phyloP scores from a whole-genome alignment of 2,113 vertebrate genomes.

The Mustelus asterias region DNA sequence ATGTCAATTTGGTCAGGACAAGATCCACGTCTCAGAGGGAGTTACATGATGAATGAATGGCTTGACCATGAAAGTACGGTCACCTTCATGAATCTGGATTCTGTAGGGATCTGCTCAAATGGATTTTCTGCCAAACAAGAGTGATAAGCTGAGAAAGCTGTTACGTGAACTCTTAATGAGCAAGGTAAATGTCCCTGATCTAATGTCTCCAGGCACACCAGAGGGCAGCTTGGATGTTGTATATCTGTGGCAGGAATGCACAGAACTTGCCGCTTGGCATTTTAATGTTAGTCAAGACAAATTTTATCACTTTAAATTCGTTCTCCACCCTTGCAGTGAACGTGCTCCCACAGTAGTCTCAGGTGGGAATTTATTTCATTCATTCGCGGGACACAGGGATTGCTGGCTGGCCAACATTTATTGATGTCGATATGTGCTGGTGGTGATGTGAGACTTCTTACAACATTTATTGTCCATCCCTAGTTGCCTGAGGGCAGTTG shows the following conservation, averaged over 20 bases:
- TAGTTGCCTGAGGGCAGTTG: too few species aligned
- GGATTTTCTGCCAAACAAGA: slow-evolving; percentile 16
- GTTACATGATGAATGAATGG: neutral
- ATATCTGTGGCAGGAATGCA: neutral
- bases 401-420: too few species aligned
- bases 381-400: too few species aligned
- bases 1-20: neutral
- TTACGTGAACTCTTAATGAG: neutral
- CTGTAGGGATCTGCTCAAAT: neutral
- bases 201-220: neutral
- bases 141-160: neutral
- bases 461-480: too few species aligned
- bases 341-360: neutral
- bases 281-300: neutral
- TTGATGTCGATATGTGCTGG: too few species aligned
- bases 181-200: slow-evolving; percentile 18
- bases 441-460: too few species aligned
- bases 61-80: neutral
- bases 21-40: neutral
- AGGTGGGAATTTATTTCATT: neutral
- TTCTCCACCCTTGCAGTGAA: neutral
- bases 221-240: neutral
- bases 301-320: neutral
- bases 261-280: neutral
- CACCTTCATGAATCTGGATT: slow-evolving; percentile 11